phyloP scores from a whole-genome alignment of 2,113 vertebrate species.

The Pomatorhinus ruficollis region DNA sequence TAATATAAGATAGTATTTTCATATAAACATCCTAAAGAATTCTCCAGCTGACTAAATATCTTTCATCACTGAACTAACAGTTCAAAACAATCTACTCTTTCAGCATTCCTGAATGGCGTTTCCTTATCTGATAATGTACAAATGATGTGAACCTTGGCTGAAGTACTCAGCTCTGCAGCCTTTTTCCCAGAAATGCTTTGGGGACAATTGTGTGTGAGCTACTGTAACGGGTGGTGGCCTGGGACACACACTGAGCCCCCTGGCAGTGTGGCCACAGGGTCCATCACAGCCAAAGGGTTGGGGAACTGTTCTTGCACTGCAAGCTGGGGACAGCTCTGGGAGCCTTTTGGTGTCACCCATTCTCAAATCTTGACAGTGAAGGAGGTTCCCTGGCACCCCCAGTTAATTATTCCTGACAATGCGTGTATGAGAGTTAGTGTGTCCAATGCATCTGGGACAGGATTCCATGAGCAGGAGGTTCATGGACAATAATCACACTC shows the following conservation, averaged over 20 bases:
- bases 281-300: background rate
- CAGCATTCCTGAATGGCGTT: background rate
- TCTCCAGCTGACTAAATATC: background rate
- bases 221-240: background rate
- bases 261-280: rapidly evolving
- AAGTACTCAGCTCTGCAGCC: background rate
- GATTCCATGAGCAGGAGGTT: background rate
- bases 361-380: background rate
- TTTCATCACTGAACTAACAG: background rate
- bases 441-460: background rate
- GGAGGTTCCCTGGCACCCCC: background rate
- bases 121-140: background rate
- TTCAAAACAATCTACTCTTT: background rate
- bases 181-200: background rate
- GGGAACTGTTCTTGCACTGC: background rate
- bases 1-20: background rate
- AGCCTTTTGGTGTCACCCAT: rapidly evolving
- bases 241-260: background rate
- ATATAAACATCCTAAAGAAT: background rate
- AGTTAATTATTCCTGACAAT: background rate
- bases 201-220: background rate
- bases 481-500: background rate
- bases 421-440: background rate
- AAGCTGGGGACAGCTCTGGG: background rate
- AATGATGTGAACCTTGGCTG: background rate